Evolutionary conservation across 2,113 vertebrate species (phyloP).

Genomic region (Gallinago jamesoni): DNA sequence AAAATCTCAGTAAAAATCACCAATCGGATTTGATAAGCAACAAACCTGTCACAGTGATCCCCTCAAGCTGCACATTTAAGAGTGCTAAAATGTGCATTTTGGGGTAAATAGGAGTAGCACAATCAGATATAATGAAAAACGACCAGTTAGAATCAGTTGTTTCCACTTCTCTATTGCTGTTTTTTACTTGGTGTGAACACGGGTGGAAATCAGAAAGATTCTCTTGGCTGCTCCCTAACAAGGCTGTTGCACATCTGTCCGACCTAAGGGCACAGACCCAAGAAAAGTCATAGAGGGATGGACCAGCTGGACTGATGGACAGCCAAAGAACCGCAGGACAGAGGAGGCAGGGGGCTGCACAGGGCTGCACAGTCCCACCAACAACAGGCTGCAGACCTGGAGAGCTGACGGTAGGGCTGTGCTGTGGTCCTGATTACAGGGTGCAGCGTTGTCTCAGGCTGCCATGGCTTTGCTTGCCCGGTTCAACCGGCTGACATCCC

Average conservation of each 20-base stretch:
- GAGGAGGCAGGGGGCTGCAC: neutral
- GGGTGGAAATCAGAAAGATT: neutral
- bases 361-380: rapidly evolving
- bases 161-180: neutral
- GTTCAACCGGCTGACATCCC: rapidly evolving
- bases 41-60: neutral
- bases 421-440: rapidly evolving
- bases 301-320: too few species aligned
- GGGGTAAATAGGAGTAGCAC: neutral
- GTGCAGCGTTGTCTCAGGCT: neutral
- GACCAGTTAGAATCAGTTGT: neutral
- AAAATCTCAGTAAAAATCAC: neutral
- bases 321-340: rapidly evolving
- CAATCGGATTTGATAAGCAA: neutral
- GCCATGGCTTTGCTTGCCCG: neutral
- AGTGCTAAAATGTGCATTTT: neutral
- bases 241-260: neutral
- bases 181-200: neutral
- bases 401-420: neutral
- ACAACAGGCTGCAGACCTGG: neutral
- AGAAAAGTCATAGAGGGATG: rapidly evolving
- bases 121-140: neutral
- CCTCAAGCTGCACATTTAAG: neutral
- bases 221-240: neutral
- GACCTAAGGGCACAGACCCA: neutral